Evolutionary conservation across 2,888 invertebrate genomes (phyloP).

Genomic region (Chrysopilus asiliformis): DNA sequence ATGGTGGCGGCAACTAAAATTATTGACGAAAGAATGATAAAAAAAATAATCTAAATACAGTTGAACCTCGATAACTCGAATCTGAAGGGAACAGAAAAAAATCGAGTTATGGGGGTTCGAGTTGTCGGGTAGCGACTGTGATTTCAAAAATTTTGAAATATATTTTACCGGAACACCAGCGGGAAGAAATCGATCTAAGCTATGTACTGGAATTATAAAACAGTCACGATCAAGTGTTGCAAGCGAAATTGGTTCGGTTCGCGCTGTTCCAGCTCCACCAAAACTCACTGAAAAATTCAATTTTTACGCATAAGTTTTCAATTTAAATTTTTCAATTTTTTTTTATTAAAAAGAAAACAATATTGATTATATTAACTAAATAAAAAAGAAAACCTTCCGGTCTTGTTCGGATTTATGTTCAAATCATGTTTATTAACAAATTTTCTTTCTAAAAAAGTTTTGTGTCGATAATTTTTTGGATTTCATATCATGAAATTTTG

Average conservation of each 20-base stretch:
- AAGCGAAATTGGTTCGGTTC: conserved; percentile 58
- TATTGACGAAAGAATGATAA: too few species aligned
- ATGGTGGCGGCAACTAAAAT: conserved; percentile 54
- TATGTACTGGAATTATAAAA: conserved; percentile 85
- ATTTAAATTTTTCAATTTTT: not conserved
- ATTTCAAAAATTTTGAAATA: too few species aligned
- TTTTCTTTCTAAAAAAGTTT: not conserved
- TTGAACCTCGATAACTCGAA: too few species aligned
- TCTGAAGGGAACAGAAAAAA: too few species aligned
- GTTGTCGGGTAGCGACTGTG: too few species aligned
- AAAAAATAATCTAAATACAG: too few species aligned
- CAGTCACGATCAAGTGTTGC: conserved; percentile 78
- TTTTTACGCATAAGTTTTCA: too few species aligned
- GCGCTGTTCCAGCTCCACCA: conserved; percentile 24
- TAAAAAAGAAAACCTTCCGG: not conserved
- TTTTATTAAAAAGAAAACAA: not conserved
- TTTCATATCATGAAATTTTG: too few species aligned
- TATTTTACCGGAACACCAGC: conserved; percentile 75
- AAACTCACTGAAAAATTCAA: conserved; percentile 32
- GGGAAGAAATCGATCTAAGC: conserved; percentile 75
- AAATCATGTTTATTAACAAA: too few species aligned
- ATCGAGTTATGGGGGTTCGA: too few species aligned
- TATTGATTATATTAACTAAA: not conserved
- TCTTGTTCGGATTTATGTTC: not conserved
- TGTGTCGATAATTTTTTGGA: too few species aligned